Base-by-base conservation (phyloP, 2,888 invertebrate species). In the Eupithecia dodoneata region DNA sequence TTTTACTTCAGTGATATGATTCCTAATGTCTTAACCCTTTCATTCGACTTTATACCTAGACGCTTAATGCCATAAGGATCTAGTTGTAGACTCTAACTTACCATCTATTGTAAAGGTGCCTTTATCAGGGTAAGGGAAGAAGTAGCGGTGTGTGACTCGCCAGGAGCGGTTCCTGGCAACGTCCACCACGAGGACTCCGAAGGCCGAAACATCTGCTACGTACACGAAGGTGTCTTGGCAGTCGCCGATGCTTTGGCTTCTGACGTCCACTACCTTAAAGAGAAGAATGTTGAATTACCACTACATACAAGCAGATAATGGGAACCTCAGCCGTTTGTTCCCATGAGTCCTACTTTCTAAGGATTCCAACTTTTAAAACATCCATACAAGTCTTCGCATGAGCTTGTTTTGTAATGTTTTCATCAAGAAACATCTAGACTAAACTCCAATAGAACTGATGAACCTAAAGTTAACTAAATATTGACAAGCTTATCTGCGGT, bases 171-270 rank as follows among this genome's bases (percentile, higher is more conserved):
- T 84, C 18, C 90, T 89, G 10, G 87, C 86, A 0, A 96, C 95
- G 85, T 97, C 97, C 76, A 96, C 96, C 4, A 97, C 97, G 7
- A 97, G 88, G 12, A 97, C 80, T 0, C 95, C 95, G 87, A 94
- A 97, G 5, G 95, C 96, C 1, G 96, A 93, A 6, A 97, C 97
- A 83, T 97, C 97, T 0, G 97, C 97, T 0, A 96, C 94, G 86
- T 97, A 97, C 45, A 97, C 96, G 84, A 93, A 97, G 0, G 97
- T 96, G 80, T 97, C 93, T 0, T 87, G 82, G 85, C 97, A 97
- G 79, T 92, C 91, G 6, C 92, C 90, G 2, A 88, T 83, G 2
- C 85, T 83, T 0, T 87, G 82, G 41, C 94, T 91, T 44, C 96
- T 91, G 0, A 97, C 91, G 82, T 97, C 97, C 0, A 97, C 96